Conservation (phyloP, 2,797 vertebrate genomes). For the Dryobates pubescens region DNA sequence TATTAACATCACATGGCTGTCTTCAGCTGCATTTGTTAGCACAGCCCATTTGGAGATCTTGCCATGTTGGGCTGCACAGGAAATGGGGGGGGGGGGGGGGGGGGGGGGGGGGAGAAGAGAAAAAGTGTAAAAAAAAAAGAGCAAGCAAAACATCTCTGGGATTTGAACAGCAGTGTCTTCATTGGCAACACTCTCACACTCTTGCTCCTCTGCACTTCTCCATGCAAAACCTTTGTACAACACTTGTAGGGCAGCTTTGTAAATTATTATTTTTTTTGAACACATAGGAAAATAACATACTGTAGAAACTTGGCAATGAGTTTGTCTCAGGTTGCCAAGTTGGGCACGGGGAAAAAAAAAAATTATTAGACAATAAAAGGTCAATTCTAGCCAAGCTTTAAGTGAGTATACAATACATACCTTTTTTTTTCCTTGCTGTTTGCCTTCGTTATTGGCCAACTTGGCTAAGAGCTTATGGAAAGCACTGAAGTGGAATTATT, state of each 20-base stretch:
- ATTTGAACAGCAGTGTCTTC: not conserved
- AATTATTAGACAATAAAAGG: constrained; percentile 38
- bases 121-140: too few species aligned
- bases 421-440: not conserved
- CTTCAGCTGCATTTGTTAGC: constrained; percentile 7
- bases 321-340: not conserved
- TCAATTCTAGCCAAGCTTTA: constrained; percentile 38
- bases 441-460: constrained; percentile 35
- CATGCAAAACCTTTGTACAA: not conserved
- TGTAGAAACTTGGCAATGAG: not conserved
- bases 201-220: not conserved
- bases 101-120: too few species aligned
- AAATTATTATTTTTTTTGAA: not conserved
- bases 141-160: not conserved
- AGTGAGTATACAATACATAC: constrained; percentile 25
- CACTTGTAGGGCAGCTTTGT: not conserved
- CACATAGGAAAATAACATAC: not conserved
- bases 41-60: not conserved
- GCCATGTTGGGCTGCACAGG: not conserved
- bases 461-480: constrained; percentile 44
- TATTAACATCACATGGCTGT: not conserved
- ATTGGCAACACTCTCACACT: fast-evolving
- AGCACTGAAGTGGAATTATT: constrained; percentile 47
- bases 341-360: constrained; percentile 33
- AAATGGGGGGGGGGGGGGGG: not conserved